Evolutionary conservation across 2,888 invertebrate genomes (phyloP), one percentile per base, ranked within the genome.

Genomic region (Tetropium fuscum): DNA sequence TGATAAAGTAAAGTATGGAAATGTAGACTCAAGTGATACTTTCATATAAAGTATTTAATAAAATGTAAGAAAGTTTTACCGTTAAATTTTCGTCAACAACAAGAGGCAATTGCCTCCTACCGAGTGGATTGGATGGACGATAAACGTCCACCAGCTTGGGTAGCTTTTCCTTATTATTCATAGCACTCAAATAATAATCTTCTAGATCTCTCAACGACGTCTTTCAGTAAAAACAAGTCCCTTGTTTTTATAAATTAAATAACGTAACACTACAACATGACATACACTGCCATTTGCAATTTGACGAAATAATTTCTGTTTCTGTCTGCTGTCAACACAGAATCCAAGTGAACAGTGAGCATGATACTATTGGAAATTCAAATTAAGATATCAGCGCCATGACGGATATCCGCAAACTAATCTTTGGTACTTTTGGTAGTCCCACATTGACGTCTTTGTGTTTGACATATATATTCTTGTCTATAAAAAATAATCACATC

Each of bases 71-170:
- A 36, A 43, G 16, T 44, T 22, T 88, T 87, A 93, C 94, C 83
- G 91, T 90, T 80, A 93, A 86, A 83, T 89, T 90, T 83, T 92
- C 92, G 81, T 93, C 93, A 76, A 93, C 90, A 81, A 89, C 88
- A 80, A 96, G 85, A 74, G 95, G 95, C 83, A 95, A 87, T 86
- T 95, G 95, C 81, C 94, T 88, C 81, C 89, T 89, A 78, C 88
- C 87, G 81, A 90, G 89, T 80, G 90, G 88, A 81, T 92, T 91
- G 81, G 92, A 90, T 77, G 89, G 87, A 79, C 91, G 90, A 85
- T 90, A 94, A 79, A 95, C 92, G 84, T 93, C 91, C 79, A 95
- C 92, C 80, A 96, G 86, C 84, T 91, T 93, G 79, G 95, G 95
- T 93, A 94, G 66, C 63, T 74, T 77, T 58, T 78, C 78, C 68